Evolutionary conservation across 2,888 invertebrate genomes (phyloP), one percentile per base, ranked within the genome.

Genomic region (Rhopalosiphum nymphaeae): DNA sequence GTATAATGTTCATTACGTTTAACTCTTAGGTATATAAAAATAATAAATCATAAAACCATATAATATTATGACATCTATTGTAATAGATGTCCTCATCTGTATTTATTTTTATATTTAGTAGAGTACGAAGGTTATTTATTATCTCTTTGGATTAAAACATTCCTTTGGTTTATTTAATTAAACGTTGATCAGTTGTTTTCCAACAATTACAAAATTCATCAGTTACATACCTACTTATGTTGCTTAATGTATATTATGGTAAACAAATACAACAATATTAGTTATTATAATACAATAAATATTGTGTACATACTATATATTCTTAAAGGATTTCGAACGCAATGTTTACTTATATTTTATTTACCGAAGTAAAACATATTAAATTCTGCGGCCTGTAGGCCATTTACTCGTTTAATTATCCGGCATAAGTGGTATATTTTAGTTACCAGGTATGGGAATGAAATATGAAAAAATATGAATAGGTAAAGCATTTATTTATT

Each of bases 21-120:
- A 25, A n/a, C 85, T 42, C 42, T 91, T 53, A 44, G 25, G 9
- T 91, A 85, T 85, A 44, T 56, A 57, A 85, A 56, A 36, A 88
- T 49, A 61, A 92, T 67, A 92, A 92, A 92, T 92, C 92, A 92
- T 67, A 53, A 67, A 67, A 92, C 67, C 67, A 46, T 86, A 57
- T 56, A 13, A 57, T 56, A 13, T 46, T 57, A 56, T 53, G 91
- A 53, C 57, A 49, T 92, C 86, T 46, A 86, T 92, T 92, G 67
- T 87, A 61, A 87, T 49, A 29, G 36, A 88, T 29, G 61, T 88
- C 87, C 53, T 92, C 87, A 36, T 49, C 49, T 26, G 85, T 85
- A 57, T 91, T 46, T 91, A 44, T 86, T 56, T 56, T 57, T 86
- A 91, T 57, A 42, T 85, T 91, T 91, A 57, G 44, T 86, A 11